Conservation (phyloP, 2,888 invertebrate species). For the Caenorhabditis afra region DNA sequence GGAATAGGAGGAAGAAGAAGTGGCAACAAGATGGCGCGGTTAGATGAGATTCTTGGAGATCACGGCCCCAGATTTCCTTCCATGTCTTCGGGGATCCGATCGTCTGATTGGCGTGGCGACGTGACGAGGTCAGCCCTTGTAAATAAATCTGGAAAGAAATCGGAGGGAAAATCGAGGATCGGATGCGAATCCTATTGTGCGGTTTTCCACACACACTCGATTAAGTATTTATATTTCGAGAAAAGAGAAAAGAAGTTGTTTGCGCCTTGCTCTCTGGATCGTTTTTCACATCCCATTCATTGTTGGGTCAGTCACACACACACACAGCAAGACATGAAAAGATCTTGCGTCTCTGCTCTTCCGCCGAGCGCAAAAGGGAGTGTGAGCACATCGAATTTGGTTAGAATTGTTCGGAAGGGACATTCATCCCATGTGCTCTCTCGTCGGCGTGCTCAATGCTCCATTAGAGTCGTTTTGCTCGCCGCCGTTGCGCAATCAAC, state of each 20-base stretch:
- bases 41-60: constrained; percentile 11
- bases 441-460: neutral
- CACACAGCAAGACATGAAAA: constrained; percentile 4
- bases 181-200: constrained; percentile 1
- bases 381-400: constrained; percentile 7
- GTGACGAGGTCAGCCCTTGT: neutral
- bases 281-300: constrained; percentile 36
- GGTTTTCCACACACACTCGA: constrained; percentile 10
- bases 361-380: constrained; percentile 1
- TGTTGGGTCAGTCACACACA: constrained; percentile 19
- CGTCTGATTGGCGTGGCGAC: constrained; percentile 15
- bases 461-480: constrained; percentile 34
- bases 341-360: constrained; percentile 6
- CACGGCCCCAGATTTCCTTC: neutral
- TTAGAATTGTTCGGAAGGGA: neutral
- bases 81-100: neutral
- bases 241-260: neutral
- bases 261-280: constrained; percentile 20
- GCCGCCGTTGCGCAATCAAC: constrained; percentile 45
- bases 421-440: constrained; percentile 3
- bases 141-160: neutral
- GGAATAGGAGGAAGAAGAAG: neutral
- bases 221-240: constrained; percentile 24
- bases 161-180: neutral
- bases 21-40: constrained; percentile 16